Evolutionary conservation across 2,113 vertebrate genomes (phyloP), one percentile per base, ranked within the genome.

Genomic region (Hipposideros armiger): DNA sequence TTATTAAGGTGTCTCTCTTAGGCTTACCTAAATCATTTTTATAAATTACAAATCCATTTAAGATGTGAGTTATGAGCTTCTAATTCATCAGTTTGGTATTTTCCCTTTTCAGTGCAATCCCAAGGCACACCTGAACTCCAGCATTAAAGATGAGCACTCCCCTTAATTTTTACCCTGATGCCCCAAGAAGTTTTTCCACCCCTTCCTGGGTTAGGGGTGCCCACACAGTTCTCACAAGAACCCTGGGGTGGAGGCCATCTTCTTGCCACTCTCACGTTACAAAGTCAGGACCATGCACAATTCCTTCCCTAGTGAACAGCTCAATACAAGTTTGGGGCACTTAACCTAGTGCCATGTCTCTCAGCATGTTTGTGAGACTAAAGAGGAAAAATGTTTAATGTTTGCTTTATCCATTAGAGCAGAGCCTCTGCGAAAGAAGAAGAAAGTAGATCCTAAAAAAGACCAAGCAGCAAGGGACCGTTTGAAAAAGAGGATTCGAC

Each of bases 381-480:
- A 94, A 66, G n/a, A 87, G 72, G 47, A 66, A 81, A 87, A 91
- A 50, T 4, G 10, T 66, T 86, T 82, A 42, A 73, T 28, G 10
- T 62, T 95, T 66, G 28, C 86, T 77, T 95, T 72, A 24, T 54
- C 77, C 73, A 32, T 91, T 88, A 99, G 99, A 98, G 99, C 99
- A 56, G 99, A 99, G 94, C 99, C 99, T 3, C 90, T 45, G 6
- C 99, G 97, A 96, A 99, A 99, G 97, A 99, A 99, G 97, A 99
- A 99, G 97, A 99, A 99, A 91, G 98, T 99, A 5, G 99, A 99
- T 95, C 98, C 99, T 7, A 99, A 47, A 93, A 98, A 98, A 95
- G 99, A 99, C 8, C 98, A 98, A 87, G 90, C 99, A 50, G 54
- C 92, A 26, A 99, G 97, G 95, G 99, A 99, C 0, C 99, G 99